Conservation (phyloP, 1,140 invertebrate genomes). For the Cydia fagiglandana region DNA sequence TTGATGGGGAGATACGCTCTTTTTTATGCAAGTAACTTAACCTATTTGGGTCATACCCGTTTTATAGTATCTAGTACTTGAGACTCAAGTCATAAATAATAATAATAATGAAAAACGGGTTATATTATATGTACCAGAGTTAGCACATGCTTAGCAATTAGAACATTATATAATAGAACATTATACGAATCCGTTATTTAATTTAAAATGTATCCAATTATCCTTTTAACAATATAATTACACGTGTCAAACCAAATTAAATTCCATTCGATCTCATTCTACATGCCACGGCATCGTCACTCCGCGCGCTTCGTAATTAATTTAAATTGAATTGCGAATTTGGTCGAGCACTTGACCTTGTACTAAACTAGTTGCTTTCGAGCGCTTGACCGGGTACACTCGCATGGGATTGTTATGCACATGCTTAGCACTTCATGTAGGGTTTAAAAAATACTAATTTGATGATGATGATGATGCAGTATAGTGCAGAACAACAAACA, state of each 20-base stretch:
- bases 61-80: no score
- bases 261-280: not conserved
- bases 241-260: not conserved
- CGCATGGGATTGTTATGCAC: not conserved
- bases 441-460: no score
- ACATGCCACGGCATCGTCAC: not conserved
- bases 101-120: no score
- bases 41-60: no score
- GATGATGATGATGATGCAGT: no score
- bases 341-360: constrained; percentile 6
- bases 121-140: no score
- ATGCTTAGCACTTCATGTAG: not conserved
- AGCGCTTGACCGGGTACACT: not conserved
- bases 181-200: not conserved
- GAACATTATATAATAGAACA: no score
- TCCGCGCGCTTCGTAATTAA: not conserved
- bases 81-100: no score
- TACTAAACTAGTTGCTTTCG: constrained; percentile 5
- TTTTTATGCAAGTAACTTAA: no score
- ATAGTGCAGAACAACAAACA: no score
- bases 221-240: not conserved
- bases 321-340: constrained; percentile 15
- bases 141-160: no score
- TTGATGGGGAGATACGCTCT: no score
- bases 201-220: not conserved